Percentiles rank a stretch among this genome's conserved stretches.
Evolutionary conservation across 2,888 invertebrate species (phyloP).

Genomic region (Sinelater perroti): DNA sequence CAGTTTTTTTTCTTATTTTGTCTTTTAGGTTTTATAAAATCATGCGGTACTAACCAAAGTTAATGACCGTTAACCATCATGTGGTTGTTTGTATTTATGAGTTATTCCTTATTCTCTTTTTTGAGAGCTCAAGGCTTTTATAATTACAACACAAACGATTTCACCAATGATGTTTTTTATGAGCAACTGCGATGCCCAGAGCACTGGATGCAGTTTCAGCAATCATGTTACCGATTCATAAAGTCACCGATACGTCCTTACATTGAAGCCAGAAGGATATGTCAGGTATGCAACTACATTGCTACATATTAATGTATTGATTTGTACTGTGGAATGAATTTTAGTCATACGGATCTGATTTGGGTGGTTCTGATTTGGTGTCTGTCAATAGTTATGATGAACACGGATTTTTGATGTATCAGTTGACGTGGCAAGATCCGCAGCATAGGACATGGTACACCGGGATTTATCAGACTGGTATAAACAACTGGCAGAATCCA

Average conservation of each 20-base stretch:
- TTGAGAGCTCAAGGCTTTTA: slow-evolving; percentile 1
- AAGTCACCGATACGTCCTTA: slow-evolving; percentile 84
- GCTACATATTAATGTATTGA: background rate
- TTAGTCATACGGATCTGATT: slow-evolving; percentile 67
- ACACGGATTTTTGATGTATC: slow-evolving; percentile 85
- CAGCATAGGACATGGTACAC: slow-evolving; percentile 89
- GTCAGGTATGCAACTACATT: slow-evolving; percentile 62
- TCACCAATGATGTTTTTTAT: slow-evolving; percentile 48
- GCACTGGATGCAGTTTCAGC: slow-evolving; percentile 84
- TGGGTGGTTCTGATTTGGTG: slow-evolving; percentile 75
- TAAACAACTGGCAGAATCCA: slow-evolving; percentile 84
- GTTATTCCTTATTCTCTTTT: background rate
- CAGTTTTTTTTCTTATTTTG: too few relatives aligned
- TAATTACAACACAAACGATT: slow-evolving; percentile 28
- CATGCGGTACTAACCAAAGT: too few relatives aligned
- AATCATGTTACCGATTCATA: slow-evolving; percentile 89
- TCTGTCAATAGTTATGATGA: slow-evolving; percentile 85
- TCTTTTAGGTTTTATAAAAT: too few relatives aligned
- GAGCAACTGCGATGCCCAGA: slow-evolving; percentile 74
- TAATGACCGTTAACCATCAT: too few relatives aligned
- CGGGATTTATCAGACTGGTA: slow-evolving; percentile 77
- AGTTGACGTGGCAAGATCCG: slow-evolving; percentile 83
- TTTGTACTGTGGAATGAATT: slow-evolving; percentile 20
- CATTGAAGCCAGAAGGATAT: slow-evolving; percentile 83
- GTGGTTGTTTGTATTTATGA: slow-evolving; percentile 1